phyloP scores from a whole-genome alignment of 2,888 invertebrate species.

The Rambutsinella grinnellia region DNA sequence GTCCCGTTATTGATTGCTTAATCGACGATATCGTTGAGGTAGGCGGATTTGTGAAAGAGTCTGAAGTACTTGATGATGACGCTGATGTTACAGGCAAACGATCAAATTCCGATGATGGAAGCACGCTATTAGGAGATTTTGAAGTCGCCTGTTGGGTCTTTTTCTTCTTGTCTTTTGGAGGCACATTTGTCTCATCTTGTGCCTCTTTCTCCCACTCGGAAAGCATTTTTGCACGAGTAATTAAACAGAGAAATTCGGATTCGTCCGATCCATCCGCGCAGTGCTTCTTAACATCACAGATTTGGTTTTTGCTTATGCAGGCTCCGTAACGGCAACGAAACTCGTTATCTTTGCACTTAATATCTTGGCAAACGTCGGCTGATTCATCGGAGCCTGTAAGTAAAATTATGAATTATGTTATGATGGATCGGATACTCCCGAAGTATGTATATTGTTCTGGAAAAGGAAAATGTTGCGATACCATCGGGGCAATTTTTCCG shows the following conservation, averaged over 20 bases:
- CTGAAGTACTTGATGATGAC: background rate
- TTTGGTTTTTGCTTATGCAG: slow-evolving; percentile 45
- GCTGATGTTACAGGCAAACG: background rate
- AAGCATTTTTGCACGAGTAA: slow-evolving; percentile 63
- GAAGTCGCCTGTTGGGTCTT: background rate
- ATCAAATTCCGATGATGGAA: background rate
- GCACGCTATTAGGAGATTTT: slow-evolving; percentile 26
- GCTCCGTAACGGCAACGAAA: slow-evolving; percentile 63
- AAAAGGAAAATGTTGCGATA: slow-evolving; percentile 42
- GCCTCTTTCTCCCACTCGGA: slow-evolving; percentile 46
- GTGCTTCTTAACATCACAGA: slow-evolving; percentile 59
- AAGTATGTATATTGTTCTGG: no score
- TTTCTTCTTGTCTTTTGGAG: slow-evolving; percentile 7
- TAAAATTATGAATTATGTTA: slow-evolving; percentile 35
- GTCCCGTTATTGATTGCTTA: no score
- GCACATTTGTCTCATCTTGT: slow-evolving; percentile 12
- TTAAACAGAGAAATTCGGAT: slow-evolving; percentile 61
- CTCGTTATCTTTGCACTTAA: slow-evolving; percentile 56
- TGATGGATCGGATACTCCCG: background rate
- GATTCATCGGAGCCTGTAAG: slow-evolving; percentile 60
- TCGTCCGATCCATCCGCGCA: slow-evolving; percentile 65
- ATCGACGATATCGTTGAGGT: slow-evolving; percentile 4
- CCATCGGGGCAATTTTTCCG: slow-evolving; percentile 56
- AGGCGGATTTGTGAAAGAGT: slow-evolving; percentile 11
- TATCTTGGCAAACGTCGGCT: slow-evolving; percentile 57